Base-by-base conservation (phyloP, 1,140 invertebrate genomes). In the Zeugodacus cucurbitae region DNA sequence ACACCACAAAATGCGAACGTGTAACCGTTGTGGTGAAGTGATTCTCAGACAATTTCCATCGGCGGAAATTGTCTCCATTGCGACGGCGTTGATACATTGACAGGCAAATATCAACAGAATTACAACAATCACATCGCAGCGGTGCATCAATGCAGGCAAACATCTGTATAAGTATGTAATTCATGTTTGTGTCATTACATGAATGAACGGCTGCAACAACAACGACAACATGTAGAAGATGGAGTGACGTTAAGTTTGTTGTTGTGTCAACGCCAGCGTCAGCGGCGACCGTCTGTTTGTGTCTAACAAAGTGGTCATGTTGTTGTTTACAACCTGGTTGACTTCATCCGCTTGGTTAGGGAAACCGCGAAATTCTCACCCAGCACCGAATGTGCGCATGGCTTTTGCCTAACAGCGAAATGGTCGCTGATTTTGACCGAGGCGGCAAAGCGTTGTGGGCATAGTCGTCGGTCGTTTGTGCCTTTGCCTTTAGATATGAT, bases 31-130 rank as follows among this genome's bases (percentile, higher is more conserved):
- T 57, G 54, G 32, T 64, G 54, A 58, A 41, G 86, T 41, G 86
- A 87, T 87, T 87, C 86, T 59, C 86, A 87, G 86, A 87, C 86
- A 87, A 87, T 87, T 87, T 87, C 86, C 59, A 64, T 26, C n/a
- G 29, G 34, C 86, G 86, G 86, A 87, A 87, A 64, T 59, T 58
- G 74, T 48, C 74, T n/a, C 20, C 74, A 82, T 54, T 82, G 74
- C 74, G 41, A 82, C 41, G 41, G 74, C 74, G 41, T 44, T 82
- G 74, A 82, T 82, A 29, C 41, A 82, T 82, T 82, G 74, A 82
- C 74, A 29, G 74, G 74, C 26, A 82, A 82, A 82, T 82, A 82
- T 82, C 74, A 54, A 82, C 74, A 82, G 2, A 17, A 82, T 48
- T 82, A 41, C 74, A 48, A 82, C 74, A 82, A 44, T 44, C 22